Evolutionary conservation across 2,113 vertebrate species (phyloP).

Genomic region (Platichthys stellatus): DNA sequence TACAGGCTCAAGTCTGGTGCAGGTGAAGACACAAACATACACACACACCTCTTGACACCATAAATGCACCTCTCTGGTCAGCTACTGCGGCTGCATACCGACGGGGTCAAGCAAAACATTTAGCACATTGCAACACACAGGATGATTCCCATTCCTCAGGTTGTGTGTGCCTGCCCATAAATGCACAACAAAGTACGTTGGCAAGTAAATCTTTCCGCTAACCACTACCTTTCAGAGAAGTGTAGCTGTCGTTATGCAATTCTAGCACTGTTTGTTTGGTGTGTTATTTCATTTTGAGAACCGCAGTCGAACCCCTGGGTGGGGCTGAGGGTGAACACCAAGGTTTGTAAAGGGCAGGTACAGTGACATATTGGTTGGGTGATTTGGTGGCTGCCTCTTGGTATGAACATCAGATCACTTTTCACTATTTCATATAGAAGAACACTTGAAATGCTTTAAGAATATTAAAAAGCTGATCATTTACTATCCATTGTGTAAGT

Average conservation of each 20-base stretch:
- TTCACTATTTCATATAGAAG: no score
- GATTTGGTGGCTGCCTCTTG: no score
- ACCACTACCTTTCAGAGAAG: constrained; percentile 8
- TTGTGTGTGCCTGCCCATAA: constrained; percentile 2
- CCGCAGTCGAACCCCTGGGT: not conserved
- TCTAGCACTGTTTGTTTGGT: not conserved
- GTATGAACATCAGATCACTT: no score
- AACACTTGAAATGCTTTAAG: no score
- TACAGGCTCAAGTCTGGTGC: constrained; percentile 43
- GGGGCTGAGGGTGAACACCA: not conserved
- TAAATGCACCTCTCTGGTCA: constrained; percentile 55
- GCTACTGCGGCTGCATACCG: constrained; percentile 38
- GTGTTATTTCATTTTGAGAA: not conserved
- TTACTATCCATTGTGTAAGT: no score
- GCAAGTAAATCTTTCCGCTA: not conserved
- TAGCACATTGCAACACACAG: constrained; percentile 20
- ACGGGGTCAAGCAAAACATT: constrained; percentile 27
- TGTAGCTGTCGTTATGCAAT: not conserved
- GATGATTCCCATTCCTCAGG: constrained; percentile 5
- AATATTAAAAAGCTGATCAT: no score
- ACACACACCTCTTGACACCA: constrained; percentile 42
- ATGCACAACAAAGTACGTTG: not conserved
- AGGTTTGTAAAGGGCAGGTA: not conserved
- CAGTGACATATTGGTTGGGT: no score
- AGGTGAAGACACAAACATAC: constrained; percentile 10